phyloP scores from a whole-genome alignment of 2,797 vertebrate genomes.

The Muscicapa striata region DNA sequence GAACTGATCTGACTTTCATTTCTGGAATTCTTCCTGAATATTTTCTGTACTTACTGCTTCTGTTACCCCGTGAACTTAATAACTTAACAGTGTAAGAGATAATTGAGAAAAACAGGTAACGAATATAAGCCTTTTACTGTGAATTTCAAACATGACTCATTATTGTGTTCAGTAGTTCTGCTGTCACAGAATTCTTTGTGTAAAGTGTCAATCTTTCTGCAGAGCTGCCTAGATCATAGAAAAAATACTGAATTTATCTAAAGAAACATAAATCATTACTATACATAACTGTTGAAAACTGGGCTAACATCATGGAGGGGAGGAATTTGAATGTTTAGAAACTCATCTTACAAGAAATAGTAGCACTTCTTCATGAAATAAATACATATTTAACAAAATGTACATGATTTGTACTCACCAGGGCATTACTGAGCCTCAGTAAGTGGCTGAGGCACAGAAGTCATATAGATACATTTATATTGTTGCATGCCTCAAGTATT shows the following conservation, averaged over 20 bases:
- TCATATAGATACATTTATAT: background rate
- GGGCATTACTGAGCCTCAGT: background rate
- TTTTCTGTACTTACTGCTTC: background rate
- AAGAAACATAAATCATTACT: background rate
- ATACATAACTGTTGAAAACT: background rate
- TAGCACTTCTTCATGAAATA: conserved; percentile 33
- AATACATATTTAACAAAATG: background rate
- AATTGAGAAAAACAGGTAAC: background rate
- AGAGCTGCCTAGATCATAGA: background rate
- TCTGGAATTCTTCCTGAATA: background rate
- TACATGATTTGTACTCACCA: background rate
- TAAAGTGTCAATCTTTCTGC: background rate
- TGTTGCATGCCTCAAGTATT: background rate
- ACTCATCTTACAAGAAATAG: background rate
- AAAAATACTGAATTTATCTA: background rate
- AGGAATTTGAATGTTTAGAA: background rate
- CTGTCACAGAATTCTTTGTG: background rate
- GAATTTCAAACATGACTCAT: background rate
- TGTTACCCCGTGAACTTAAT: background rate
- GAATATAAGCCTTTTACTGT: background rate
- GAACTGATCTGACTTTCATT: background rate
- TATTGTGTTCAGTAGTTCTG: background rate
- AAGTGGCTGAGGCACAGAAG: background rate
- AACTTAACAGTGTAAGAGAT: background rate
- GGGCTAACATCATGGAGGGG: background rate